Percentiles rank a stretch among this genome's conserved stretches.
Conservation (phyloP, 2,888 invertebrate genomes). For the Automeris io region DNA sequence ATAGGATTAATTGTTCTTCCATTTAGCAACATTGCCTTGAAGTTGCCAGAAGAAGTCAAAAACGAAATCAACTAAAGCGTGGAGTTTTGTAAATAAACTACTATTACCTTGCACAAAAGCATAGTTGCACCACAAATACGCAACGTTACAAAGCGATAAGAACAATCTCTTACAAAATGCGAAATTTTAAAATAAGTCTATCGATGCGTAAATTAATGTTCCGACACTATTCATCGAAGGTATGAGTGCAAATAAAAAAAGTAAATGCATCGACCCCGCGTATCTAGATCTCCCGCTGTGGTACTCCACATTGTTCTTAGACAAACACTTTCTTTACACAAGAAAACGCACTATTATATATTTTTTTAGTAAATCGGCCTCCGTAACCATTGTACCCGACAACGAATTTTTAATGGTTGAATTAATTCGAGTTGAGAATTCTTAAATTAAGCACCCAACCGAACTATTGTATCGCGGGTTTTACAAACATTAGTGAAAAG, state of each 20-base stretch:
- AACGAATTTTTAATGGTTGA: conserved; percentile 57
- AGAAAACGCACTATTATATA: conserved; percentile 53
- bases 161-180: conserved; percentile 64
- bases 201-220: conserved; percentile 74
- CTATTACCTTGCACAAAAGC: conserved; percentile 40
- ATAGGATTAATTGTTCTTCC: too few species aligned
- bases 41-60: too few species aligned
- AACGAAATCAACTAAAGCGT: too few species aligned
- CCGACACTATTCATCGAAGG: conserved; percentile 56
- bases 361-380: conserved; percentile 57
- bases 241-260: conserved; percentile 60
- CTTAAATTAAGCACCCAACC: conserved; percentile 38
- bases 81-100: conserved; percentile 20
- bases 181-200: conserved; percentile 64
- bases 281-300: conserved; percentile 74
- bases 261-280: conserved; percentile 55
- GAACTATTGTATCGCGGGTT: conserved; percentile 26
- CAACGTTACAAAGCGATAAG: conserved; percentile 63
- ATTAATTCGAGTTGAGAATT: conserved; percentile 49
- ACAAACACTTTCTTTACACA: conserved; percentile 70
- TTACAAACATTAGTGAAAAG: conserved; percentile 20
- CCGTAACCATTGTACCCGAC: conserved; percentile 42
- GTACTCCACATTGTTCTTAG: conserved; percentile 68
- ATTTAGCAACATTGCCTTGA: too few species aligned
- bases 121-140: conserved; percentile 30